Percentiles rank a stretch among this genome's conserved stretches.
Evolutionary conservation across 1,140 invertebrate genomes (phyloP).

Genomic region (Drosophila pseudoobscura): DNA sequence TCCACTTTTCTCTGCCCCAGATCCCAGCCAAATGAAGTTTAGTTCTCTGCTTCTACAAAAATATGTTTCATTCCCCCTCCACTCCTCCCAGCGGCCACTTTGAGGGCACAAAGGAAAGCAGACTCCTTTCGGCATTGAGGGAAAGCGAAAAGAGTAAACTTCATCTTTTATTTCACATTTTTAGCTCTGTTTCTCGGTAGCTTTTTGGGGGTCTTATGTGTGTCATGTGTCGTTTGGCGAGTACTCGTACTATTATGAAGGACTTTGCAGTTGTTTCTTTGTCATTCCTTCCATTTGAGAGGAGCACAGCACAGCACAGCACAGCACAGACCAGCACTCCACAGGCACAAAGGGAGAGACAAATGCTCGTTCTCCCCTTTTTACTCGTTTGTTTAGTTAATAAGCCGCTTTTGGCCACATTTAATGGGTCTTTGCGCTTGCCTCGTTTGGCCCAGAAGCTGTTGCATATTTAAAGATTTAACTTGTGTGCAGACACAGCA

Average conservation of each 20-base stretch:
- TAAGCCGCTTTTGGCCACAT: conserved; percentile 71
- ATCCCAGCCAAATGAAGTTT: too few relatives aligned
- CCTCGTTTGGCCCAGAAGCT: conserved; percentile 43
- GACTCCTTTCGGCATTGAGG: too few relatives aligned
- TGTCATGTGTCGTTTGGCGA: conserved; percentile 12
- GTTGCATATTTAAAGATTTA: conserved; percentile 50
- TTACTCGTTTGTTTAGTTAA: conserved; percentile 49
- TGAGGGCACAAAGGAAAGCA: not conserved
- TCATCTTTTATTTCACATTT: conserved; percentile 20
- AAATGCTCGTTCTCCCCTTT: not conserved
- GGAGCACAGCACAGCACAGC: too few relatives aligned
- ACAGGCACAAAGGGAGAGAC: not conserved
- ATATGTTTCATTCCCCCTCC: not conserved
- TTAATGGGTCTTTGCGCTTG: conserved; percentile 42
- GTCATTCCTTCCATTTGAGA: too few relatives aligned
- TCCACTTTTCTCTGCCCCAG: too few relatives aligned
- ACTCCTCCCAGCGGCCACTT: too few relatives aligned
- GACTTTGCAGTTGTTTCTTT: conserved; percentile 18
- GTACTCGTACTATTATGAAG: not conserved
- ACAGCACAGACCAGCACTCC: too few relatives aligned
- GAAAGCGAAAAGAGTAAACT: not conserved
- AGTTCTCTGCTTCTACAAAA: not conserved
- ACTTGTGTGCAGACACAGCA: conserved; percentile 9
- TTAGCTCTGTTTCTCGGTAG: not conserved
- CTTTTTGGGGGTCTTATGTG: conserved; percentile 23